Evolutionary conservation across 2,797 vertebrate species (phyloP).

Genomic region (Lithobates sylvaticus): DNA sequence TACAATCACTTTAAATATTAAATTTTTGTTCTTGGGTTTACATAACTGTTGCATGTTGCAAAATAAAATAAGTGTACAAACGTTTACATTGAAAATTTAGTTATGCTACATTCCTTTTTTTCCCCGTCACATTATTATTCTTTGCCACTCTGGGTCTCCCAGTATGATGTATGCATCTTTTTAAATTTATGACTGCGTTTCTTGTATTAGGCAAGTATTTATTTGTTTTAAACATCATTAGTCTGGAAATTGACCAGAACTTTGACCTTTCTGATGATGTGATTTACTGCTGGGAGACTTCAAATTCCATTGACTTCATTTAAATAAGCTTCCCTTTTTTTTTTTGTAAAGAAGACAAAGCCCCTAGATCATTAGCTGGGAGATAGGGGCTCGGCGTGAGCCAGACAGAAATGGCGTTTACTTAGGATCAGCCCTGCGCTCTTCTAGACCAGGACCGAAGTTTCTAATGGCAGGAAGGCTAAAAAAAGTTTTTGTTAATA

Average conservation of each 20-base stretch:
- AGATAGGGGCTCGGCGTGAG: conserved; percentile 5
- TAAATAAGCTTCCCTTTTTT: conserved; percentile 67
- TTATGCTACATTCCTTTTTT: too few species aligned
- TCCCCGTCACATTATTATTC: conserved; percentile 14
- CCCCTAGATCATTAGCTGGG: conserved; percentile 51
- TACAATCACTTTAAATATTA: too few species aligned
- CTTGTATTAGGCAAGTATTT: conserved; percentile 76
- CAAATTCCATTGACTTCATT: conserved; percentile 71
- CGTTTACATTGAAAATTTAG: background rate
- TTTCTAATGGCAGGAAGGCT: background rate
- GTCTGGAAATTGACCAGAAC: conserved; percentile 77
- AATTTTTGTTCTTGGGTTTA: too few species aligned
- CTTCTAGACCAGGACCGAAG: background rate
- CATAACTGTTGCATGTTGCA: background rate
- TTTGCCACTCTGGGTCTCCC: conserved; percentile 18
- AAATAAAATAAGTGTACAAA: background rate
- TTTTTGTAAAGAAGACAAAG: conserved; percentile 64
- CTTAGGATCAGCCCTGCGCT: background rate
- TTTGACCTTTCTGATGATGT: conserved; percentile 78
- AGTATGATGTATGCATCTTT: conserved; percentile 24
- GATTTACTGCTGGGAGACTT: conserved; percentile 73
- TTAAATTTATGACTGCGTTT: conserved; percentile 74
- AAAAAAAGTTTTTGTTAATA: background rate
- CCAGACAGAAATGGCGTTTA: conserved; percentile 8
- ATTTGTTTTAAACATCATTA: conserved; percentile 77